Base-by-base conservation (phyloP, 2,888 invertebrate species). In the Polydrusus tereticollis region DNA sequence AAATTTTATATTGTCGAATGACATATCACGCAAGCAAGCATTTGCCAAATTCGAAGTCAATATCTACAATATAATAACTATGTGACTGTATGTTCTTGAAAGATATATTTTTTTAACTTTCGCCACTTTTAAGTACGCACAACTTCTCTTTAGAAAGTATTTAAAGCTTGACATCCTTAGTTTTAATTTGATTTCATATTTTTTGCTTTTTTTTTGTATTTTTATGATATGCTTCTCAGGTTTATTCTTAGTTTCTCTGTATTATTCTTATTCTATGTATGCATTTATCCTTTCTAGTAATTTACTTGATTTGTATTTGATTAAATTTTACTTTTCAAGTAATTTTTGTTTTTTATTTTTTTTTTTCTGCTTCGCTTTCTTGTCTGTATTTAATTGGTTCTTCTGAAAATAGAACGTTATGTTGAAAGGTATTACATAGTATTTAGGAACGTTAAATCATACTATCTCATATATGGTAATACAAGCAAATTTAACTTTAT, bases 1-100 rank as follows among this genome's bases (percentile, higher is more conserved):
- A 76, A 78, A 79, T 77, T 77, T 76, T 77, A 76, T 78, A 75
- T 75, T 77, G 77, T 74, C 77, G 77, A 77, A 77, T 72, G 80
- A 82, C 82, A 84, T 82, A 82, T 82, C 82, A 83, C 75, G 72
- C 83, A 81, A 83, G 82, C 82, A 83, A 81, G 82, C 81, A 84
- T 85, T 83, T 89, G 90, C 90, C 89, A 90, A 90, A 90, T 89
- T 84, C 86, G 88, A 89, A 89, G 90, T 90, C 89, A 89, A 89
- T 89, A 90, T 89, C 84, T 86, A 85, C 83, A 83, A 83, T 80
- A 81, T 78, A 80, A 80, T 84, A 82, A 86, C 86, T 86, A 87
- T 88, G 58, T 84, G 82, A 86, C 86, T 86, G 87, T 88, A 88
- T 88, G 88, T 88, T 73, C 88, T 80, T 78, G 76, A 88, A 88